Evolutionary conservation across 2,888 invertebrate genomes (phyloP).

Genomic region (Parelbella ahira): DNA sequence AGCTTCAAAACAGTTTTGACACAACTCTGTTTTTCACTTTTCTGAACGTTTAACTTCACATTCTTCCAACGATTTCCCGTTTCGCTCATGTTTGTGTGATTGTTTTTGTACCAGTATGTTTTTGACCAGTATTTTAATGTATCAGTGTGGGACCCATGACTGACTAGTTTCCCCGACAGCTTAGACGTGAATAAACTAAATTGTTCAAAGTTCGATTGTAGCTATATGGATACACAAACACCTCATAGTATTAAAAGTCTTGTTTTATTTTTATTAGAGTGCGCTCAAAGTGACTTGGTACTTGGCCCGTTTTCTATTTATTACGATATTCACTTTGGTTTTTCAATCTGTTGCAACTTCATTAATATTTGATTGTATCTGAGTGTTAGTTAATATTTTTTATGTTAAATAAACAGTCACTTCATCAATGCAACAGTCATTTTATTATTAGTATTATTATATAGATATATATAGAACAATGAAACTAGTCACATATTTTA

Average conservation of each 20-base stretch:
- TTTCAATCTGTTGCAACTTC: too few species aligned
- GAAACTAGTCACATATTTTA: too few species aligned
- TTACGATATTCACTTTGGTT: too few species aligned
- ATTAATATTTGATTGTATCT: too few species aligned
- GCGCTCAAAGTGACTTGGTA: constrained; percentile 37
- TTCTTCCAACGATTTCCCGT: constrained; percentile 59
- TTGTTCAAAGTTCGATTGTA: constrained; percentile 30
- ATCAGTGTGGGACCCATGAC: constrained; percentile 20
- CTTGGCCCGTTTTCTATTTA: constrained; percentile 23
- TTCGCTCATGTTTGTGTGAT: constrained; percentile 44
- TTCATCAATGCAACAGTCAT: too few species aligned
- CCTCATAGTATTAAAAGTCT: constrained; percentile 44
- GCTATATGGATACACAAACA: constrained; percentile 37
- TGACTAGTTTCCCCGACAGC: constrained; percentile 28
- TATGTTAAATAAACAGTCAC: too few species aligned
- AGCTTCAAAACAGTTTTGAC: constrained; percentile 15
- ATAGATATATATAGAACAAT: too few species aligned
- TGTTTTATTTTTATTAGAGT: constrained; percentile 32
- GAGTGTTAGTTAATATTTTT: too few species aligned
- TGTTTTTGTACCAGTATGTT: too few species aligned
- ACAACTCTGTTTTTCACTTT: constrained; percentile 36
- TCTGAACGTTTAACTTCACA: constrained; percentile 53
- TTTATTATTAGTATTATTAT: too few species aligned
- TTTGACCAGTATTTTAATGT: too few species aligned
- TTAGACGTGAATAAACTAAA: constrained; percentile 33